Base-by-base conservation (phyloP, 2,113 vertebrate genomes). In the Oreochromis tanganicae region DNA sequence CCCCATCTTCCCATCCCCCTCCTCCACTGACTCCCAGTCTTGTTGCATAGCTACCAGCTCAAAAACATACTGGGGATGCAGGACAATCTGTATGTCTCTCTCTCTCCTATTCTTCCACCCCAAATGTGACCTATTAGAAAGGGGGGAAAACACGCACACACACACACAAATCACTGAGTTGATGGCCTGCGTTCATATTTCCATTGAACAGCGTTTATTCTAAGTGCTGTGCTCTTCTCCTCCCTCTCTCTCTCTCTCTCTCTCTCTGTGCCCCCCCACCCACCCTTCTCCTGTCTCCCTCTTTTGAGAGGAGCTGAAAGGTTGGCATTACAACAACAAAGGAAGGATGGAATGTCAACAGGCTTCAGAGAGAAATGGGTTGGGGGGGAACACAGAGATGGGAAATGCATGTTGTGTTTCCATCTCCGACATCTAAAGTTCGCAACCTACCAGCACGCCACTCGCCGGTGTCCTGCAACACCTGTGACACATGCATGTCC, bases 1-100 rank as follows among this genome's bases (percentile, higher is more conserved):
- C 88, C 93, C 94, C 92, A 86, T 93, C 91, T 90, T 91, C 93
- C 94, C 93, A 93, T 94, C 94, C 94, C 95, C 93, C 94, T 91
- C 93, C 93, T 91, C 93, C 92, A 94, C 89, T 93, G 92, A 91
- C 92, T 96, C 94, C 92, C 95, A 94, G 91, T 95, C 95, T 89
- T 95, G 96, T 96, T 95, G 96, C 96, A 95, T 96, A 96, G 96
- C 95, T 96, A 96, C 96, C 95, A 94, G 94, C 95, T 92, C 93
- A 94, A 93, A 95, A 93, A 93, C 94, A 94, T 94, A 94, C 93
- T 95, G 93, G 94, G 94, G 95, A 95, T 93, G 93, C 94, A 95
- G 92, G 94, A 94, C 95, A 94, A 93, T 88, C 92, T 94, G 83
- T 92, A 90, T 92, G 90, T 66, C 34, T 92, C 91, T 95, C 87